A percentile compares a stretch with the other conserved stretches of the same genome.
Conservation (phyloP, 2,888 invertebrate species). For the Nasonovia ribisnigri region DNA sequence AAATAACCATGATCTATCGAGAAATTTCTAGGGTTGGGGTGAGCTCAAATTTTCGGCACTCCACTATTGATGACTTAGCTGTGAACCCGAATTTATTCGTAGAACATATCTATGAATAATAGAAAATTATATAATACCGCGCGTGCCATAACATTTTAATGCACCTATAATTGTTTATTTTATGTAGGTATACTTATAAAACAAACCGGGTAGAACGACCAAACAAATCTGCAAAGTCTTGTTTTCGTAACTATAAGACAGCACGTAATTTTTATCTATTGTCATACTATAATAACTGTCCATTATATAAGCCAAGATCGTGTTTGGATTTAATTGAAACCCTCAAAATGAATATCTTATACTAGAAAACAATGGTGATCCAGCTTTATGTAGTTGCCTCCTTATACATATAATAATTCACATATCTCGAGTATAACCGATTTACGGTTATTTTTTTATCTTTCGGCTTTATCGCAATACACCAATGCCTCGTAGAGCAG, state of each 20-base stretch:
- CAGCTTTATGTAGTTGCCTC: slow-evolving; percentile 14
- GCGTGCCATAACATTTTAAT: neutral
- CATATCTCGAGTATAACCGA: neutral
- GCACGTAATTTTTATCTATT: slow-evolving; percentile 26
- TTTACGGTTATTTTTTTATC: neutral
- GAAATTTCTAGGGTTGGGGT: too few relatives aligned
- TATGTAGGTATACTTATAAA: neutral
- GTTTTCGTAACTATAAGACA: neutral
- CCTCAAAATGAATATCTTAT: slow-evolving; percentile 6
- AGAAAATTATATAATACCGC: neutral
- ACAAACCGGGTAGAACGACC: neutral
- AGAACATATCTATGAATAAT: neutral
- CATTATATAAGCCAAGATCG: slow-evolving; percentile 54
- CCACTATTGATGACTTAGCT: neutral
- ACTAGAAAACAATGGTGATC: slow-evolving; percentile 48
- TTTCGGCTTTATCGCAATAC: neutral
- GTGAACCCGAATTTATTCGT: neutral
- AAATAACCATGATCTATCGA: neutral
- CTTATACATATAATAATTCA: slow-evolving; percentile 12
- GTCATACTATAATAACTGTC: slow-evolving; percentile 26
- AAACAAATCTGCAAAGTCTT: slow-evolving; percentile 11
- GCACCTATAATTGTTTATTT: neutral
- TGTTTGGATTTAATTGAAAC: slow-evolving; percentile 42
- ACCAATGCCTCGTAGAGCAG: neutral
- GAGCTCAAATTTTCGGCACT: neutral